Conservation (phyloP, 2,797 vertebrate genomes). For the Alca torda region DNA sequence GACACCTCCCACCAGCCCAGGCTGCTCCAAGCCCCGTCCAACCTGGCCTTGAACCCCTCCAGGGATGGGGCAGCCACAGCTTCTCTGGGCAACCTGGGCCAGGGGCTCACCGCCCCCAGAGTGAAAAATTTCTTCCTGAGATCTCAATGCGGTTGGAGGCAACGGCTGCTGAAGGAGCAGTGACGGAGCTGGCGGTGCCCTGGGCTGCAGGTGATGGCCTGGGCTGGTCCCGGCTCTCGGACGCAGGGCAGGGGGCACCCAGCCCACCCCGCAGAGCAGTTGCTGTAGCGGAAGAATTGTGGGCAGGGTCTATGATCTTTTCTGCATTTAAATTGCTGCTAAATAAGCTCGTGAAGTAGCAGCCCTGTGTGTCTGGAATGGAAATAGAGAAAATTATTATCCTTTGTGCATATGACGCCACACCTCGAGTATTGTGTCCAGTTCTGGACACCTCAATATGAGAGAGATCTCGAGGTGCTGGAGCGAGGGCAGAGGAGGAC, state of each 20-base stretch:
- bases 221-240: background rate
- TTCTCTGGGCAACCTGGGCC: too few relatives aligned
- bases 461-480: too few relatives aligned
- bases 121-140: too few relatives aligned
- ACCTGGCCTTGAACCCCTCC: too few relatives aligned
- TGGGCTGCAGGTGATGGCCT: too few relatives aligned
- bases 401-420: background rate
- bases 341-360: background rate
- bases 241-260: background rate
- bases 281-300: background rate
- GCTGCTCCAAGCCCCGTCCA: too few relatives aligned
- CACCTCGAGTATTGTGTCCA: too few relatives aligned
- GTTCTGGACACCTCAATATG: too few relatives aligned
- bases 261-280: background rate
- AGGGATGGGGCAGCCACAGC: too few relatives aligned
- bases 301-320: background rate
- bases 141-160: background rate
- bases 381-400: background rate
- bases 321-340: background rate
- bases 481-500: too few relatives aligned
- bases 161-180: background rate
- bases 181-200: background rate
- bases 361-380: background rate
- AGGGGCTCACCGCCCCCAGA: too few relatives aligned
- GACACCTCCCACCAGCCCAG: too few relatives aligned